Evolutionary conservation across 2,113 vertebrate genomes (phyloP), one percentile per base, ranked within the genome.

Genomic region (Mesitornis unicolor): DNA sequence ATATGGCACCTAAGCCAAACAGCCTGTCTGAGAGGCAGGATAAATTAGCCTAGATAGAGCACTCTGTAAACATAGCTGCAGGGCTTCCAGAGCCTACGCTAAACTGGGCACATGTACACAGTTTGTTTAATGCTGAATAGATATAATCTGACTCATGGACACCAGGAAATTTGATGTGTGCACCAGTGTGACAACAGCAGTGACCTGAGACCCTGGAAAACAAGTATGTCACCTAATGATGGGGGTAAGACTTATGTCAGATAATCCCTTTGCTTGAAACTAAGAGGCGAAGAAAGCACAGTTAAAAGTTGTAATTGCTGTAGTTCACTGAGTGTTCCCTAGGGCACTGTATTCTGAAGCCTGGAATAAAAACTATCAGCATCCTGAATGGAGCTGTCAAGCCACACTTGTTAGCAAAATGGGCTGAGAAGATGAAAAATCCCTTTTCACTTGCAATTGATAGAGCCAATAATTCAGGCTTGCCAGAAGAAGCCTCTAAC

Each of bases 301-400:
- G 83, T 33, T 93, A 54, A 60, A 96, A 92, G 51, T 78, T 81
- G 85, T 92, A 94, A 93, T 90, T 96, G 88, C 64, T 90, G 68
- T 60, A 90, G 67, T 53, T 95, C 85, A 70, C 64, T 25, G 38
- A 67, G 15, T 81, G 73, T 75, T 96, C 92, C 92, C 92, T 70
- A 43, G 73, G 90, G 95, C 73, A 94, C 47, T 80, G 60, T 78
- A 86, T 75, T 94, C 88, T 92, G 61, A 78, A 92, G 76, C 47
- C 83, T 75, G 40, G 56, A 86, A 94, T 78, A 90, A 96, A 96
- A 95, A 47, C 76, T 68, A 96, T 92, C 60, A 89, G 90, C 90
- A 92, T 75, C 91, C 65, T 90, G 91, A 97, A 95, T 91, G 53
- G 81, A 93, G 78, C 89, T 97, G 96, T 96, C 94, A 96, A 95